Evolutionary conservation across 2,113 vertebrate species (phyloP), one percentile per base, ranked within the genome.

Genomic region (Myotis davidii): DNA sequence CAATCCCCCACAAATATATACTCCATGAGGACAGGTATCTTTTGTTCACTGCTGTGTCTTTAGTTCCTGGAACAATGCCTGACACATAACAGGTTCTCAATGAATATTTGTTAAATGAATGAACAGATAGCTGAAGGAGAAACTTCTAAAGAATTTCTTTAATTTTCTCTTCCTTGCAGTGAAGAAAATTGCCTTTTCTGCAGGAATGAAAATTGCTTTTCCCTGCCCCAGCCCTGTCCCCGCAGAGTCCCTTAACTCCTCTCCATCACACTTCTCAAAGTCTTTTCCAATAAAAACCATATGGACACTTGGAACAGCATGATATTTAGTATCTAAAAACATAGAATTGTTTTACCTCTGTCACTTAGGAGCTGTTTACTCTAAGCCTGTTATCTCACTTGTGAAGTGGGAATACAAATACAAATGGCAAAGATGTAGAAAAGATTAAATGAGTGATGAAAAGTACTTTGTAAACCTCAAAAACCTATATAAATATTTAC

Each of bases 111-210:
- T 59, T 69, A 76, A 83, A 39, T 76, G 65, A 89, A 70, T 65
- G 12, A 79, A 64, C 34, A 21, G 27, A 61, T 27, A 72, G 12
- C 11, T 34, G 52, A 93, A 69, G 6, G 18, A 56, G 12, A 92
- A 67, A 90, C 17, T 95, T 91, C 56, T 90, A 8, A 85, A 92
- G 59, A 91, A 90, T 90, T 91, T 48, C 0, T 72, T 92, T 94
- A 32, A 65, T 84, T 92, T 87, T 87, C 39, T 45, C 23, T 92
- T 72, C 25, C 90, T 94, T 34, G 3, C n/a, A 34, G 52, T 42
- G 32, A 82, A 90, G 52, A 90, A 93, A 88, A 89, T 65, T 82
- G 39, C 9, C 20, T 95, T 91, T 89, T 85, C 86, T 93, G 27
- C 21, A 73, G 29, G 39, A 16, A 85, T 23, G 52, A 91, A 90